Conservation (phyloP, 1,140 invertebrate species). For the Papilio polyxenes region DNA sequence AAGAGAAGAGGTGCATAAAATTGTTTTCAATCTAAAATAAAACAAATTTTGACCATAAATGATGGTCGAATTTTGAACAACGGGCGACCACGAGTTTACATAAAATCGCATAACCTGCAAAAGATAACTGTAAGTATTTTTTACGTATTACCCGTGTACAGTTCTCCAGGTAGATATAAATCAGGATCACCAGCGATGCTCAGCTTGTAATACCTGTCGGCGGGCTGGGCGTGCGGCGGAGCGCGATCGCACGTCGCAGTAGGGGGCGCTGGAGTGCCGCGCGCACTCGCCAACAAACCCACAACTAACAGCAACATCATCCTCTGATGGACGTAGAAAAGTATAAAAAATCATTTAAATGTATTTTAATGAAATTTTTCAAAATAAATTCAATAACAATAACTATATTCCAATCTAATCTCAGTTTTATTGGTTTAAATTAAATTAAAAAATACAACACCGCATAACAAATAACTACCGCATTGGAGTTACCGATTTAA, state of each 20-base stretch:
- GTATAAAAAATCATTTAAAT: neutral
- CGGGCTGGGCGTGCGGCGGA: constrained; percentile 66
- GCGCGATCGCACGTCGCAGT: constrained; percentile 56
- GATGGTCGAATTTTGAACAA: too few relatives aligned
- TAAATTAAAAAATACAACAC: too few relatives aligned
- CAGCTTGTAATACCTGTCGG: constrained; percentile 62
- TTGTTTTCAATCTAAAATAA: too few relatives aligned
- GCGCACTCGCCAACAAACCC: constrained; percentile 31
- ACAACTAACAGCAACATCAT: constrained; percentile 40
- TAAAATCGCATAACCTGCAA: neutral
- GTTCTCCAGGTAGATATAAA: constrained; percentile 69
- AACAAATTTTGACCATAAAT: too few relatives aligned
- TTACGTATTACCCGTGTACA: constrained; percentile 65
- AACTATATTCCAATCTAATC: too few relatives aligned
- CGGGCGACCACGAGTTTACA: neutral
- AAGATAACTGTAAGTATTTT: neutral
- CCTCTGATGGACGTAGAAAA: neutral
- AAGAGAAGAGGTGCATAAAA: too few relatives aligned
- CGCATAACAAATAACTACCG: too few relatives aligned
- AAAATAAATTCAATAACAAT: neutral
- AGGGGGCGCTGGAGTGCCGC: constrained; percentile 31
- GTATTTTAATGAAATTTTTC: too few relatives aligned
- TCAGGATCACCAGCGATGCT: constrained; percentile 70
- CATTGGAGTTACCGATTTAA: too few relatives aligned
- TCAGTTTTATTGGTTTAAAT: neutral